A percentile compares a stretch with the other conserved stretches of the same genome.
Conservation (phyloP, 2,113 vertebrate species). For the Sylvilagus bachmani region DNA sequence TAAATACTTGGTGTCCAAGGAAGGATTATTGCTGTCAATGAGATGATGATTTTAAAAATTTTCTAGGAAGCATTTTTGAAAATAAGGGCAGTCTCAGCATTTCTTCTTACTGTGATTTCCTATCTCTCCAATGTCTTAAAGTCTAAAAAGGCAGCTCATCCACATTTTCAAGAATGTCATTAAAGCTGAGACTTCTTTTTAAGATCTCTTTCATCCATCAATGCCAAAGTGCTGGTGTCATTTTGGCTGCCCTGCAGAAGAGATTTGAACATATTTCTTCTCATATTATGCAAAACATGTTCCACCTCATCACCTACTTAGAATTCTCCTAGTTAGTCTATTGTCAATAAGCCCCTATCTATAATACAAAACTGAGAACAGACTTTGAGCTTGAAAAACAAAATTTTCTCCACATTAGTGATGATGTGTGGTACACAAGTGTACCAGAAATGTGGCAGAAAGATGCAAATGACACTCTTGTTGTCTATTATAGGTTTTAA, state of each 20-base stretch:
- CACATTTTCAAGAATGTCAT: conserved; percentile 18
- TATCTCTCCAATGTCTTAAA: conserved; percentile 1
- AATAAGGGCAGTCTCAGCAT: not conserved
- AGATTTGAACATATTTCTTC: not conserved
- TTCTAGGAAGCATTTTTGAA: not conserved
- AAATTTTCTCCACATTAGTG: not conserved
- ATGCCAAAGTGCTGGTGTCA: not conserved
- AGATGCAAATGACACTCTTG: not conserved
- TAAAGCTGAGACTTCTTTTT: not conserved
- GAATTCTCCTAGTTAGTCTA: not conserved
- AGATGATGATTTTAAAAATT: not conserved
- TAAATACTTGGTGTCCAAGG: not conserved
- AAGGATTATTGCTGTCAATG: not conserved
- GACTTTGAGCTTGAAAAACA: not conserved
- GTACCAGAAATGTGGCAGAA: not conserved
- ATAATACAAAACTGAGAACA: not conserved
- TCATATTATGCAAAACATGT: not conserved
- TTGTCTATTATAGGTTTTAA: not conserved
- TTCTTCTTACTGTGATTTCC: not conserved
- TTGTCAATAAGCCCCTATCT: not conserved
- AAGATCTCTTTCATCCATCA: not conserved
- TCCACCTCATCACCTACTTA: not conserved
- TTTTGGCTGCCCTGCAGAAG: not conserved
- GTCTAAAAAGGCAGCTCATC: not conserved
- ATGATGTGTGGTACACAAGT: not conserved